Evolutionary conservation across 2,888 invertebrate species (phyloP), one percentile per base, ranked within the genome.

Genomic region (Balanococcus diminutus): DNA sequence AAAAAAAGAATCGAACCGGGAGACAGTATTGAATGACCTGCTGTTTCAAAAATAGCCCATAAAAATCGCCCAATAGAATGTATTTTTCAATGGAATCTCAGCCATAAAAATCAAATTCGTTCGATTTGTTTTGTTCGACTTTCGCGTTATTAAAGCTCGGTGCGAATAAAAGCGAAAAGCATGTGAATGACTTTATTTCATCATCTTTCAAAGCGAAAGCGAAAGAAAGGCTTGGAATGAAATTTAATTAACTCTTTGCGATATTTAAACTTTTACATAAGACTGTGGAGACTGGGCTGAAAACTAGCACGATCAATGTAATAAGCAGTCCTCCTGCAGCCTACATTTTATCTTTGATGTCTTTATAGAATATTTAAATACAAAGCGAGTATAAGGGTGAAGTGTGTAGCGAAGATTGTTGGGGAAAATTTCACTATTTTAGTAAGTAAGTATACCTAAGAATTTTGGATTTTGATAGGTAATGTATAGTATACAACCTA

Each of bases 91-190:
- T 28, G 67, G 67, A 25, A 67, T 67, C 28, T 67, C 67, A 67
- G 67, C 67, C 28, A 67, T 67, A 67, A 67, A 67, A 67, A 67
- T 67, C 67, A 67, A 67, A 67, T 67, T 67, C 67, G 67, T 67
- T 14, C 67, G 25, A 67, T 67, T 67, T 67, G 67, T 67, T 67
- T 67, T 67, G 67, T 67, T 67, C 67, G 67, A 25, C 3, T 67
- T 14, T 67, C 14, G 5, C 28, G 28, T 67, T 67, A 67, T 28
- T 67, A 67, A 67, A 67, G 25, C 28, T 67, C 28, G n/a, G n/a
- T n/a, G n/a, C n/a, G 14, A 67, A 67, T 28, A 25, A 67, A 67
- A 67, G 28, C 6, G 16, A 11, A 28, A 67, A 67, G 14, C 28
- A 67, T 67, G 67, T 14, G 67, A 67, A 67, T 67, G 67, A 67